Evolutionary conservation across 1,140 invertebrate species (phyloP).

Genomic region (Aculops lycopersici): DNA sequence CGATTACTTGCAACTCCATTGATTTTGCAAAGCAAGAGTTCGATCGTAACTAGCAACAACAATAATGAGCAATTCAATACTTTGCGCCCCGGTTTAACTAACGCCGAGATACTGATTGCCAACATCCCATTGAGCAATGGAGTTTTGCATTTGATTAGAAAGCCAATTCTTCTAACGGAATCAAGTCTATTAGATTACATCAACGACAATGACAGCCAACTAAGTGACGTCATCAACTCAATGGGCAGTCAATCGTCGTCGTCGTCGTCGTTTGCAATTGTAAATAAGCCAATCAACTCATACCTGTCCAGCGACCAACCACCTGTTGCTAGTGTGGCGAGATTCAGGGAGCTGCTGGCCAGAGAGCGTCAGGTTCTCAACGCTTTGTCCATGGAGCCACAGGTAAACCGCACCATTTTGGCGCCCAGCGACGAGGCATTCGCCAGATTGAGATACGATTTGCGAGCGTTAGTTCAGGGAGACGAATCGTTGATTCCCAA

Average conservation of each 20-base stretch:
- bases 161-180: constrained; percentile 59
- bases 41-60: constrained; percentile 44
- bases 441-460: background rate
- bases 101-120: constrained; percentile 50
- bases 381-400: constrained; percentile 2
- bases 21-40: constrained; percentile 40
- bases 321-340: constrained; percentile 49
- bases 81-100: constrained; percentile 31
- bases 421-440: constrained; percentile 1
- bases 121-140: constrained; percentile 73
- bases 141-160: constrained; percentile 58
- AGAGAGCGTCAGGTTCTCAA: too few species aligned
- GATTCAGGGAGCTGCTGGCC: constrained; percentile 9
- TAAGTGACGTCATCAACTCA: constrained; percentile 26
- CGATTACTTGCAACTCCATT: too few species aligned
- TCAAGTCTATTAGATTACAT: constrained; percentile 45
- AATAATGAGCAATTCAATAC: constrained; percentile 17
- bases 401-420: constrained; percentile 5
- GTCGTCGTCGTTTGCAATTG: constrained; percentile 10
- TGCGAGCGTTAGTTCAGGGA: background rate
- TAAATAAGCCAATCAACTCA: constrained; percentile 14
- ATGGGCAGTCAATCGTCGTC: background rate
- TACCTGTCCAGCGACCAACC: constrained; percentile 31
- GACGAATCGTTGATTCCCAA: background rate
- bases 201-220: constrained; percentile 23